Evolutionary conservation across 2,888 invertebrate species (phyloP), one percentile per base, ranked within the genome.

Genomic region (Mellilla xanthometata): DNA sequence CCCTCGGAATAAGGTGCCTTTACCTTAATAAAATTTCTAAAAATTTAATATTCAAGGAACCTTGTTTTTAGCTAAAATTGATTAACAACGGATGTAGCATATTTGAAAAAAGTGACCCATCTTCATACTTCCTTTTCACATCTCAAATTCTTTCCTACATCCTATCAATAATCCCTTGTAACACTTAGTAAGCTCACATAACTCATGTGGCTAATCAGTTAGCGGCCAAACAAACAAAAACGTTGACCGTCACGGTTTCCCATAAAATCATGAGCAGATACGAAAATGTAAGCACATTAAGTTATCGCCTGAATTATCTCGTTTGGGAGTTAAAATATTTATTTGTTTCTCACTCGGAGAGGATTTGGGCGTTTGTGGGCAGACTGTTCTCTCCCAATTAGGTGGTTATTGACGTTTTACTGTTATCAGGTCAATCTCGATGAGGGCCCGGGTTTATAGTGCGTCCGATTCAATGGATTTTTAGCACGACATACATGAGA

Each of bases 371-470:
- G 80, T 74, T 76, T 78, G 83, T 76, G 76, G 75, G 75, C 73
- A 68, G 79, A 82, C 77, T 80, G 81, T 81, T 81, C 81, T 80
- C 79, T 81, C 77, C 89, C 89, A 89, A 88, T 89, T 89, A 89
- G 89, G 86, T 88, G 87, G 81, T 87, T 88, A 89, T 89, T 84
- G 89, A 88, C 88, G 82, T 84, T 89, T 88, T 86, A 88, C 84
- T 82, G 81, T 81, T 88, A 88, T 89, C 89, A 62, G 64, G 65
- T 66, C 72, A 77, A 89, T 89, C 88, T 88, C 71, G 69, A 66
- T 66, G 65, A 67, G 67, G 68, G 61, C 62, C 77, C 75, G 71
- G 73, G 82, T 87, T 76, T 72, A 75, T 87, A 86, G 86, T 74
- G 44, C 48, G 39, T 39, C 32, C 44, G 24, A 31, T 56, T 60